Conservation (phyloP, 2,888 invertebrate genomes). For the Heliothis peltigera region DNA sequence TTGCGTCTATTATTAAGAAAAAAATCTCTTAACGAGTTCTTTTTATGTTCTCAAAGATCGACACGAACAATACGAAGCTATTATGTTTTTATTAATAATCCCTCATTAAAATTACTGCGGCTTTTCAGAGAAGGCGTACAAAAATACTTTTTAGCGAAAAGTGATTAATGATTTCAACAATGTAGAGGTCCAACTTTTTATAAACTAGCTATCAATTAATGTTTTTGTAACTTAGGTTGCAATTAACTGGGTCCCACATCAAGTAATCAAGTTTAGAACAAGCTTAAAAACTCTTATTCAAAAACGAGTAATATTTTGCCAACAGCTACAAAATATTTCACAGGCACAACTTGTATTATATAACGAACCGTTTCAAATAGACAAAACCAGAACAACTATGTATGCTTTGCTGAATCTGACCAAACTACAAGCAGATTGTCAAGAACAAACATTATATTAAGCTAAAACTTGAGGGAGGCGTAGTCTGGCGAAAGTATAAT, state of each 20-base stretch:
- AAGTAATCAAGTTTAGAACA: too few species aligned
- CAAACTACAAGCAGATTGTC: conserved; percentile 15
- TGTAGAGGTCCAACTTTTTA: not conserved
- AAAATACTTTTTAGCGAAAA: conserved; percentile 19
- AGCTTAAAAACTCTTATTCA: too few species aligned
- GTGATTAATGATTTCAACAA: conserved; percentile 15
- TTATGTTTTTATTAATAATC: conserved; percentile 69
- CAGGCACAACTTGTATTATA: conserved; percentile 19
- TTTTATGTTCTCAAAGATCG: conserved; percentile 77
- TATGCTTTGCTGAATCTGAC: conserved; percentile 30
- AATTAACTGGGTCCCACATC: too few species aligned
- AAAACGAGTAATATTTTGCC: too few species aligned
- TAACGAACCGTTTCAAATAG: conserved; percentile 15
- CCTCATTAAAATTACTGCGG: conserved; percentile 62
- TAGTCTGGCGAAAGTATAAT: not conserved
- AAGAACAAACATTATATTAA: conserved; percentile 1
- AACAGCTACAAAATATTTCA: conserved; percentile 4
- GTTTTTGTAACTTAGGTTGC: not conserved
- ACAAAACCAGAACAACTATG: conserved; percentile 13
- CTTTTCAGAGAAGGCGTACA: conserved; percentile 17
- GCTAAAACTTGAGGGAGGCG: not conserved
- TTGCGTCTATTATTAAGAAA: conserved; percentile 74
- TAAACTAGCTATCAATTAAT: not conserved
- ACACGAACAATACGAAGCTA: conserved; percentile 76
- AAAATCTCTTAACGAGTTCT: conserved; percentile 79